These are phyloP conservation scores for Channa maculata DNA, from an alignment of 2,113 vertebrate species.

Conservation along the genomic window DNA sequence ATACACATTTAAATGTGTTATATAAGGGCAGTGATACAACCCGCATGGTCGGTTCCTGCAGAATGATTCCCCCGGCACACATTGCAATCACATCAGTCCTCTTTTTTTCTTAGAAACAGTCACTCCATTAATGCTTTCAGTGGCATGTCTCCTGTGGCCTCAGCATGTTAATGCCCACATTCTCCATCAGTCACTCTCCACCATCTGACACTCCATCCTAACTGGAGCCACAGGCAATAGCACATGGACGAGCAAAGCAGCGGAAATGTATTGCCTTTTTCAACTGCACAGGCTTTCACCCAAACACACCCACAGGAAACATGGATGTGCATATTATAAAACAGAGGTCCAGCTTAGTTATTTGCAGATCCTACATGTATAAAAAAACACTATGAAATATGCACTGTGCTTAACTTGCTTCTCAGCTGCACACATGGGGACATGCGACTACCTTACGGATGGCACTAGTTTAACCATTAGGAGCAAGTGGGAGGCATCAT, in stretches of 20 bases:
- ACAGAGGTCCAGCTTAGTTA: not conserved
- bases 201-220: conserved; percentile 65
- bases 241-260: conserved; percentile 23
- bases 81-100: conserved; percentile 75
- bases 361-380: conserved; percentile 5
- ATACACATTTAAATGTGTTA: conserved; percentile 72
- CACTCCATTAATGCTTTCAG: conserved; percentile 80
- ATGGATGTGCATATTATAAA: not conserved
- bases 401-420: not conserved
- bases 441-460: too few relatives aligned
- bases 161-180: conserved; percentile 74
- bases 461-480: not conserved
- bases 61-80: conserved; percentile 66
- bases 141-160: conserved; percentile 76
- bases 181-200: conserved; percentile 76
- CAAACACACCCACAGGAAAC: conserved; percentile 5
- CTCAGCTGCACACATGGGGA: not conserved
- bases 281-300: not conserved
- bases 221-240: conserved; percentile 54
- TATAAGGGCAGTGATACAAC: conserved; percentile 56
- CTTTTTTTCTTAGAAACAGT: conserved; percentile 74
- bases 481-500: not conserved
- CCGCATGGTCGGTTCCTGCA: conserved; percentile 48
- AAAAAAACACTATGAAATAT: not conserved
- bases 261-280: conserved; percentile 48